Base-by-base conservation (phyloP, 2,113 vertebrate species). In the Anas platyrhynchos region DNA sequence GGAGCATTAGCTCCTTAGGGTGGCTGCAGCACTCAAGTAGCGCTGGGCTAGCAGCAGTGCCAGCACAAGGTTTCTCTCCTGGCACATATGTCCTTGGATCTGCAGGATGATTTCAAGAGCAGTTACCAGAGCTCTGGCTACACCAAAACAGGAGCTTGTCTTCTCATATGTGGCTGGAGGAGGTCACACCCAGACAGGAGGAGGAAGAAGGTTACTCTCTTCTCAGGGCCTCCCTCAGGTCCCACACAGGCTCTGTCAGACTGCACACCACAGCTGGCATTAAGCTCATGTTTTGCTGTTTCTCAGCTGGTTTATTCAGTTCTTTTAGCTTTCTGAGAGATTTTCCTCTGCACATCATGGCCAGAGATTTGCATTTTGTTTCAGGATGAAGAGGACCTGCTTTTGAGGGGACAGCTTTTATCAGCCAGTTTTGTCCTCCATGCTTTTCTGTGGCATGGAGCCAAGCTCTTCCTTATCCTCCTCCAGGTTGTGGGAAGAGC, bases 141-240 rank as follows among this genome's bases (percentile, higher is more conserved):
- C 7, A 55, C 36, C 31, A 88, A 62, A 83, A 55, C 9, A 18
- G 17, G 48, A 75, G 8, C 22, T 76, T 20, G n/a, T 54, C 50
- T 54, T 58, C 0, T 0, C 29, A 65, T 2, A 1, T 25, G 13
- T 11, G 27, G 18, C 50, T 81, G 18, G 23, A 69, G 43, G 86
- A 77, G 58, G 17, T 38, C 15, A 71, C 3, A 3, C 16, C 16
- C 13, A 17, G 2, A 50, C 2, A 59, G 43, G 23, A 48, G 17
- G 10, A 92, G 5, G 23, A 46, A 74, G 31, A 62, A 81, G 9
- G 34, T 73, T 36, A 25, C 80, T 16, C 23, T 44, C 38, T 62
- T 81, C 36, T 11, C n/a, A 32, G 14, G 25, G 36, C 36, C 46
- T 92, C 41, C n/a, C 43, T 59, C 36, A 52, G 31, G 13, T 63